Conservation (phyloP, 2,888 invertebrate genomes). For the Catocala nupta region DNA sequence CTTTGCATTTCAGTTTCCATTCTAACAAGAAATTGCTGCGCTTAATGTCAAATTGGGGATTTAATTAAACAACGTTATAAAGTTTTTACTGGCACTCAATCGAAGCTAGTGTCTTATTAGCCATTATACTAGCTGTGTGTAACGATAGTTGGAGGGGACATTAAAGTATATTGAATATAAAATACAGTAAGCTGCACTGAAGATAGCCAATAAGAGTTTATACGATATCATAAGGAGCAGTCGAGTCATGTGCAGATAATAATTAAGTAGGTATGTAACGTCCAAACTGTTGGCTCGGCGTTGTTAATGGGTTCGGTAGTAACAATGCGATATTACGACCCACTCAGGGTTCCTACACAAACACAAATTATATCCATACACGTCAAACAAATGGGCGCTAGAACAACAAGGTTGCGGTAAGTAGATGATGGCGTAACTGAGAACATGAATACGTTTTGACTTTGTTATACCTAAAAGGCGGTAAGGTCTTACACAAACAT, state of each 20-base stretch:
- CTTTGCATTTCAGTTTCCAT: slow-evolving; percentile 74
- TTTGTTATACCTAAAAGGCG: slow-evolving; percentile 36
- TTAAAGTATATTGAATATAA: slow-evolving; percentile 60
- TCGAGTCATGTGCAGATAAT: slow-evolving; percentile 67
- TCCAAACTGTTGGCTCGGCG: slow-evolving; percentile 65
- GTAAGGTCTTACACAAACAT: slow-evolving; percentile 1
- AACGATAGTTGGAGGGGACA: slow-evolving; percentile 55
- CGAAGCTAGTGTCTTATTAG: slow-evolving; percentile 49
- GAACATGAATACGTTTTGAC: slow-evolving; percentile 56
- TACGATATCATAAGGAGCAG: slow-evolving; percentile 67
- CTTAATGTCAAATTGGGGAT: slow-evolving; percentile 39
- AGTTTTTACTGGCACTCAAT: slow-evolving; percentile 52
- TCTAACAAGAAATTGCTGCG: slow-evolving; percentile 62
- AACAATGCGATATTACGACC: slow-evolving; percentile 80
- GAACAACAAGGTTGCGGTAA: slow-evolving; percentile 75
- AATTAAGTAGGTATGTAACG: slow-evolving; percentile 57
- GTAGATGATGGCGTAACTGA: slow-evolving; percentile 65
- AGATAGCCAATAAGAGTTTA: slow-evolving; percentile 50
- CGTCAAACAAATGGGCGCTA: slow-evolving; percentile 73
- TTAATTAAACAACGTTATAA: slow-evolving; percentile 57
- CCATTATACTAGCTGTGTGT: slow-evolving; percentile 49
- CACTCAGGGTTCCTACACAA: slow-evolving; percentile 74
- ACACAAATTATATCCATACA: slow-evolving; percentile 77
- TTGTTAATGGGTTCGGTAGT: slow-evolving; percentile 71
- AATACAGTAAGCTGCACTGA: slow-evolving; percentile 42